phyloP scores from a whole-genome alignment of 2,797 vertebrate species.

The Triplophysa yarkandensis region DNA sequence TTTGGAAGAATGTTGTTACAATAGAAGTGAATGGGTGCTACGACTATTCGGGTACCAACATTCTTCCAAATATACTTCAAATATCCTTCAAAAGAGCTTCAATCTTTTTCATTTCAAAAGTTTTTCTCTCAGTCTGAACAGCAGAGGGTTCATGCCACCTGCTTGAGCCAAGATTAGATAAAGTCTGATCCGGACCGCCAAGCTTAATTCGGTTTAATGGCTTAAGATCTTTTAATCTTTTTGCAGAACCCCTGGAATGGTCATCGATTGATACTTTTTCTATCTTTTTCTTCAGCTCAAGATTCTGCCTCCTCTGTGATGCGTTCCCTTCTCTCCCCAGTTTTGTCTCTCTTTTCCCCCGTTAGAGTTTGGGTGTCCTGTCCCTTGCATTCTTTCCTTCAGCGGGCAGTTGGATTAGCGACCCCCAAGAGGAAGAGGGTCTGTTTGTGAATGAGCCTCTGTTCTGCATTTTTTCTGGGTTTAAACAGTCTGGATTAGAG shows the following conservation, averaged over 20 bases:
- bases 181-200: slow-evolving; percentile 28
- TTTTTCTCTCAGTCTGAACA: neutral
- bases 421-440: slow-evolving; percentile 11
- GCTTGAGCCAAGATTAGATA: slow-evolving; percentile 45
- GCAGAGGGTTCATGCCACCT: slow-evolving; percentile 39
- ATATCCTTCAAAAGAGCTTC: too few relatives aligned
- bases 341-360: slow-evolving; percentile 8
- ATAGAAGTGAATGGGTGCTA: too few relatives aligned
- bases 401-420: slow-evolving; percentile 4
- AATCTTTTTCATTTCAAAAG: too few relatives aligned
- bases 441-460: slow-evolving; percentile 42
- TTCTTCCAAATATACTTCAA: too few relatives aligned
- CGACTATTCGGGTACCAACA: too few relatives aligned
- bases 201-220: slow-evolving; percentile 44
- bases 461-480: slow-evolving; percentile 40
- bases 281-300: slow-evolving; percentile 19
- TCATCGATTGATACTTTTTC: slow-evolving; percentile 20
- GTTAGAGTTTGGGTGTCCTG: slow-evolving; percentile 23
- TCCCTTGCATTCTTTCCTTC: slow-evolving; percentile 30
- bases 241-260: slow-evolving; percentile 34
- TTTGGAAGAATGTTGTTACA: too few relatives aligned
- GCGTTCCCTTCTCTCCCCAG: slow-evolving; percentile 18
- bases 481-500: slow-evolving; percentile 29
- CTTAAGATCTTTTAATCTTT: slow-evolving; percentile 40
- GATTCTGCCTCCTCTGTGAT: slow-evolving; percentile 10